Evolutionary conservation across 92 coral and sea anemone genomes (phyloP).

Genomic region (Blastomussa wellsi): DNA sequence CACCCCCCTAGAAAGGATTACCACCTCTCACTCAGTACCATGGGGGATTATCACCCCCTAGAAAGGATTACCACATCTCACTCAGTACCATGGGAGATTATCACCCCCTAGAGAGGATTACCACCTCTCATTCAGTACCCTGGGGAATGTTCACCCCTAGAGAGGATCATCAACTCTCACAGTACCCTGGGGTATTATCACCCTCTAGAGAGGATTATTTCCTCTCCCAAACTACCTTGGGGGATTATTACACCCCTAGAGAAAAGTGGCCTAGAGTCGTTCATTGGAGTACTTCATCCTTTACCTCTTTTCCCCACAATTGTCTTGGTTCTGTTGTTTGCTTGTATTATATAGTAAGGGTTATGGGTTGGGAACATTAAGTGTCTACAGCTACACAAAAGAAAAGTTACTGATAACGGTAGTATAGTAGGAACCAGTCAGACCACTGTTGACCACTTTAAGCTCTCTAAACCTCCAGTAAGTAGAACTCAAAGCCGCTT

Average conservation of each 20-base stretch:
- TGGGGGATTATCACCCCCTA: background rate
- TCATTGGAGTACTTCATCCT: slow-evolving; percentile 6
- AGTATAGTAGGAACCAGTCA: no score
- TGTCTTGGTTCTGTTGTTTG: background rate
- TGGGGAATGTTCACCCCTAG: background rate
- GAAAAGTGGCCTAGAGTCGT: background rate
- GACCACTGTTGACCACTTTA: no score
- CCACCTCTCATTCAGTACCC: background rate
- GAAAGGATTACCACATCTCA: background rate
- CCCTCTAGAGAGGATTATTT: background rate
- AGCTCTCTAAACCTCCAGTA: no score
- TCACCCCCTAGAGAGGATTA: background rate
- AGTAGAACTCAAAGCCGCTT: no score
- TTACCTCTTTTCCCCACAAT: slow-evolving; percentile 1
- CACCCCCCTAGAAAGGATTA: slow-evolving; percentile 5
- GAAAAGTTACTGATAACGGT: no score
- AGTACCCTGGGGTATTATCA: slow-evolving; percentile 2
- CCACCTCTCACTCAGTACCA: no score
- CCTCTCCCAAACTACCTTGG: background rate
- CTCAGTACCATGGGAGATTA: background rate
- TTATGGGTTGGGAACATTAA: no score
- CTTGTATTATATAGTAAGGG: background rate
- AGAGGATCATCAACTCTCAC: slow-evolving; percentile 11
- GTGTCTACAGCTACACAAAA: no score
- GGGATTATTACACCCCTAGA: background rate